Evolutionary conservation across 2,888 invertebrate species (phyloP).

Genomic region (Sphaerophoria taeniata): DNA sequence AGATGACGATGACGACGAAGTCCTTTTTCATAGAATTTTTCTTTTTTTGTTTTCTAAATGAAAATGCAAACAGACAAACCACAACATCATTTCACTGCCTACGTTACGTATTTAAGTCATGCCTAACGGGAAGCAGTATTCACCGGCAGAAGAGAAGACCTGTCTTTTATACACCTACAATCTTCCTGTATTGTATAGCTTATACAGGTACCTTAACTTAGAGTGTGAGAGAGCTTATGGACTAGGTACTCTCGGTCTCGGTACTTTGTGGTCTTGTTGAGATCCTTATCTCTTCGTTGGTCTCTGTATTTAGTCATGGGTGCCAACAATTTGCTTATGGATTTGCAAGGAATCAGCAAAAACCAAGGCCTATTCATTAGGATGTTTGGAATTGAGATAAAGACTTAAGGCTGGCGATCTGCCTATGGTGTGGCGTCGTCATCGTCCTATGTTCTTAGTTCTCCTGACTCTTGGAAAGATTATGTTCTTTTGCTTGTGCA

Average conservation of each 20-base stretch:
- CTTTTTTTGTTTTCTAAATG: constrained; percentile 26
- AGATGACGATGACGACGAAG: constrained; percentile 2
- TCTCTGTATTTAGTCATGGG: constrained; percentile 67
- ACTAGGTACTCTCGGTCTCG: not conserved
- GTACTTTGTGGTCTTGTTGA: constrained; percentile 55
- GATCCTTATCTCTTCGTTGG: constrained; percentile 47
- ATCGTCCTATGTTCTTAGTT: no score
- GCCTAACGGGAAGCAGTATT: constrained; percentile 33
- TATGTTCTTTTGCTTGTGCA: constrained; percentile 38
- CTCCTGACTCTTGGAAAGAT: constrained; percentile 32
- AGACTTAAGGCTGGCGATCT: constrained; percentile 17
- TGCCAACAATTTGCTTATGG: constrained; percentile 72
- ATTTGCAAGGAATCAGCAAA: constrained; percentile 40
- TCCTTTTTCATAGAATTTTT: constrained; percentile 24
- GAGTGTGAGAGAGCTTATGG: no score
- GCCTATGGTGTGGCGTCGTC: no score
- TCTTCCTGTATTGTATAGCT: not conserved
- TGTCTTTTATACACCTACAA: not conserved
- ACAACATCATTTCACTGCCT: constrained; percentile 13
- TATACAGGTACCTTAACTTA: not conserved
- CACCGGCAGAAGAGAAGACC: not conserved
- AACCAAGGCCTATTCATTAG: constrained; percentile 67
- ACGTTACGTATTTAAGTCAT: constrained; percentile 10
- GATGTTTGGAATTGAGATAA: constrained; percentile 49
- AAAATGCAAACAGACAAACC: constrained; percentile 44